Evolutionary conservation across 2,888 invertebrate genomes (phyloP).

Genomic region (Archaeoteleia sp.): DNA sequence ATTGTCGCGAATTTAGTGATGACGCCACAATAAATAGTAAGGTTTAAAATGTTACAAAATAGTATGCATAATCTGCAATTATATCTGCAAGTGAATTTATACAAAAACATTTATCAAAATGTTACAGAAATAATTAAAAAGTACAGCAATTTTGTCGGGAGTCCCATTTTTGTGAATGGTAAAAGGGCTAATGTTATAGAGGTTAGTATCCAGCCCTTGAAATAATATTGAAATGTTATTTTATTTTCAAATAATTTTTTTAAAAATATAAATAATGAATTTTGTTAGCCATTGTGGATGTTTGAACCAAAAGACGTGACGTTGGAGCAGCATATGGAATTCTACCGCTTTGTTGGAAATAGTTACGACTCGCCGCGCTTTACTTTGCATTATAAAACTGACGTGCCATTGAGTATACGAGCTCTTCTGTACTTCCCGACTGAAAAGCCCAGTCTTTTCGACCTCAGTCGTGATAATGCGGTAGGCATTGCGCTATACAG

Average conservation of each 20-base stretch:
- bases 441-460: conserved; percentile 92
- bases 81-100: conserved; percentile 14
- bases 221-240: not conserved
- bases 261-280: conserved; percentile 11
- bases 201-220: conserved; percentile 72
- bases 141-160: conserved; percentile 98
- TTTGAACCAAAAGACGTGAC: conserved; percentile 92
- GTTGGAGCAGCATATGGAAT: conserved; percentile 91
- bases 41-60: no score
- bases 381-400: conserved; percentile 93
- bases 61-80: conserved; percentile 8
- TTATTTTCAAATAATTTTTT: conserved; percentile 14
- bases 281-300: conserved; percentile 89
- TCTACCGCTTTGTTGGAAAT: conserved; percentile 92
- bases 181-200: conserved; percentile 91
- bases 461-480: conserved; percentile 89
- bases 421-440: conserved; percentile 96
- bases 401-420: conserved; percentile 92
- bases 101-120: conserved; percentile 6
- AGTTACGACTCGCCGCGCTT: conserved; percentile 92
- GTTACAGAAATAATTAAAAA: conserved; percentile 89
- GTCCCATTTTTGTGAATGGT: conserved; percentile 93
- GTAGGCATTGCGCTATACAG: conserved; percentile 93
- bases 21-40: conserved; percentile 88
- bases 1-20: conserved; percentile 92